phyloP scores from a whole-genome alignment of 2,113 vertebrate genomes.

The Siniperca knerii region DNA sequence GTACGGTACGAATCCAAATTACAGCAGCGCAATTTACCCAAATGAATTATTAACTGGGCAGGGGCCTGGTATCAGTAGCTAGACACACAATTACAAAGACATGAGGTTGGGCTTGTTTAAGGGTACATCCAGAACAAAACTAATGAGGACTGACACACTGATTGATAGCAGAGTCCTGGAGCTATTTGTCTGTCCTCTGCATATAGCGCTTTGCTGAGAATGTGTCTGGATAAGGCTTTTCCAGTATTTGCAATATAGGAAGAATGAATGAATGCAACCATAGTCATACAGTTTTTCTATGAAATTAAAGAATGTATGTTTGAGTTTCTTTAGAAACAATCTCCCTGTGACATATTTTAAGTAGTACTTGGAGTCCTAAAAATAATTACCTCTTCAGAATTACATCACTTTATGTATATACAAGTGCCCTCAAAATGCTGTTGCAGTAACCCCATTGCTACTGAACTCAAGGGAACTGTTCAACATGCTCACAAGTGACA shows the following conservation, averaged over 20 bases:
- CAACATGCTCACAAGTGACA: slow-evolving; percentile 51
- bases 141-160: slow-evolving; percentile 68
- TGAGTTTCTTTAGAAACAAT: slow-evolving; percentile 10
- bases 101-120: slow-evolving; percentile 76
- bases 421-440: slow-evolving; percentile 35
- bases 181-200: slow-evolving; percentile 62
- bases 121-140: slow-evolving; percentile 67
- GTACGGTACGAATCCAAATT: slow-evolving; percentile 65
- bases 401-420: slow-evolving; percentile 39
- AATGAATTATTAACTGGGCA: slow-evolving; percentile 79
- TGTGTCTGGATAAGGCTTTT: slow-evolving; percentile 15
- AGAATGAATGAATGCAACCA: background rate
- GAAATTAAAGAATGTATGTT: slow-evolving; percentile 13
- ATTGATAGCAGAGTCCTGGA: slow-evolving; percentile 68
- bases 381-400: slow-evolving; percentile 46
- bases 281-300: background rate
- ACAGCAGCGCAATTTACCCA: slow-evolving; percentile 74
- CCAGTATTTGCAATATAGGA: background rate
- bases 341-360: background rate
- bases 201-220: slow-evolving; percentile 27
- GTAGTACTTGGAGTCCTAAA: slow-evolving; percentile 18
- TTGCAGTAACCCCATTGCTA: slow-evolving; percentile 16
- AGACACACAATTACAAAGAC: slow-evolving; percentile 78
- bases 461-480: slow-evolving; percentile 48
- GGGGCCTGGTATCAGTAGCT: slow-evolving; percentile 68